phyloP scores from a whole-genome alignment of 2,797 vertebrate genomes.

The Threskiornis aethiopicus region DNA sequence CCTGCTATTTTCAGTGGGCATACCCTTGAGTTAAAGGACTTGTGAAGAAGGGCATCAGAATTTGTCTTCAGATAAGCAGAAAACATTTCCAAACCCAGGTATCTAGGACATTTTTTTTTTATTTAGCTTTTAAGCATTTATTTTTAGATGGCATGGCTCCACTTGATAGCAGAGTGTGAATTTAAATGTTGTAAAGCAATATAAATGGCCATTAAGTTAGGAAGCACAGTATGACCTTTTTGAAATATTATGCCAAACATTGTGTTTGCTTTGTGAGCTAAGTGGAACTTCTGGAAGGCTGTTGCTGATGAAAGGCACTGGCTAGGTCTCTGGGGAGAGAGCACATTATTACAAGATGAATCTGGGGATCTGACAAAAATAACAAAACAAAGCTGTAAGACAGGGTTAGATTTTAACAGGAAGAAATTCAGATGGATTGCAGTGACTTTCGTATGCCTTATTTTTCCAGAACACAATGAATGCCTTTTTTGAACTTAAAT shows the following conservation, averaged over 20 bases:
- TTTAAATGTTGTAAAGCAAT: conserved; percentile 58
- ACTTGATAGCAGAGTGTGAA: conserved; percentile 44
- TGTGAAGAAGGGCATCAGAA: not conserved
- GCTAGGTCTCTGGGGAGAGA: not conserved
- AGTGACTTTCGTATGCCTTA: not conserved
- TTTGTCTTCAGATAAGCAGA: conserved; percentile 12
- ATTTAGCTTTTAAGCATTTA: conserved; percentile 49
- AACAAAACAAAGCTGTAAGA: conserved; percentile 43
- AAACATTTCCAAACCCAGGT: conserved; percentile 23
- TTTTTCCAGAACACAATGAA: not conserved
- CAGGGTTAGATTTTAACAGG: conserved; percentile 9
- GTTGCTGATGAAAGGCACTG: conserved; percentile 44
- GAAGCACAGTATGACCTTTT: conserved; percentile 53
- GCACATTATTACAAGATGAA: conserved; percentile 42
- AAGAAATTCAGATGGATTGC: conserved; percentile 6
- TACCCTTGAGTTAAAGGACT: not conserved
- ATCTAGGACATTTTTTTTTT: conserved; percentile 4
- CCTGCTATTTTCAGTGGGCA: not conserved
- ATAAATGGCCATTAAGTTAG: conserved; percentile 57
- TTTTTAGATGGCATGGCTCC: conserved; percentile 49
- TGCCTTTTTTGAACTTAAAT: not conserved
- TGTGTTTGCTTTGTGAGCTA: conserved; percentile 57
- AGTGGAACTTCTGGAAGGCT: conserved; percentile 53
- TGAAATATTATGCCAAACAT: conserved; percentile 49
- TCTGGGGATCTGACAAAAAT: conserved; percentile 38